Conservation (phyloP, 2,113 vertebrate genomes). For the Pica pica region DNA sequence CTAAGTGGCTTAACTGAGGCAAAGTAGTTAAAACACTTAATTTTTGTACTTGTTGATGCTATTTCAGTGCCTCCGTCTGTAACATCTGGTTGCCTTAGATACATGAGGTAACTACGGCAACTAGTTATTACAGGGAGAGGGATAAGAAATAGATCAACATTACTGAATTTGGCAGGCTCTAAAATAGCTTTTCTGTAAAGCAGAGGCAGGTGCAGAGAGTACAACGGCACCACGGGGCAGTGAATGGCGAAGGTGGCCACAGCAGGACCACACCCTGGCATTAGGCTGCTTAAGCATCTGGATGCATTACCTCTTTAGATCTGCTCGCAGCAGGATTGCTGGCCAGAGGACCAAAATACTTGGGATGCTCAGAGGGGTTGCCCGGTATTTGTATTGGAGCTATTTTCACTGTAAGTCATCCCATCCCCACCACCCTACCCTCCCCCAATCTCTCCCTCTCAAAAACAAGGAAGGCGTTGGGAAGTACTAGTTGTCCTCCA, state of each 20-base stretch:
- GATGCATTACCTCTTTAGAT: not conserved
- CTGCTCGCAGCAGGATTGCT: not conserved
- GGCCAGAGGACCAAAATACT: not conserved
- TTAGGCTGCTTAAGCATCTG: not conserved
- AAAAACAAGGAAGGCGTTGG: not conserved
- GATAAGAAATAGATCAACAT: conserved; percentile 22
- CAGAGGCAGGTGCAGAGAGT: not conserved
- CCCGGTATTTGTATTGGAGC: not conserved
- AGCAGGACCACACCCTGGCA: no score
- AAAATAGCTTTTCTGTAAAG: not conserved
- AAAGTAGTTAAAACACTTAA: not conserved
- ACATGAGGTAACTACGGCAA: conserved; percentile 60
- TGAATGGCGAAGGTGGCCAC: not conserved
- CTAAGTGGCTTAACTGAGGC: not conserved
- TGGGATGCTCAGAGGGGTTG: not conserved
- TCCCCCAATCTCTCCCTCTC: not conserved
- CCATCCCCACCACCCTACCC: not conserved
- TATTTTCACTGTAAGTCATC: not conserved
- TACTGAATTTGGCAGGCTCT: not conserved
- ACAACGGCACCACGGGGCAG: not conserved
- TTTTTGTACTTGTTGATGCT: conserved; percentile 42
- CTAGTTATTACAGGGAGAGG: conserved; percentile 32
- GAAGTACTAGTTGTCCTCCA: not conserved
- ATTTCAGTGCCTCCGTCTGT: conserved; percentile 16
- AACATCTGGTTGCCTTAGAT: conserved; percentile 66